Evolutionary conservation across 2,888 invertebrate species (phyloP).

Genomic region (Lingula anatina): DNA sequence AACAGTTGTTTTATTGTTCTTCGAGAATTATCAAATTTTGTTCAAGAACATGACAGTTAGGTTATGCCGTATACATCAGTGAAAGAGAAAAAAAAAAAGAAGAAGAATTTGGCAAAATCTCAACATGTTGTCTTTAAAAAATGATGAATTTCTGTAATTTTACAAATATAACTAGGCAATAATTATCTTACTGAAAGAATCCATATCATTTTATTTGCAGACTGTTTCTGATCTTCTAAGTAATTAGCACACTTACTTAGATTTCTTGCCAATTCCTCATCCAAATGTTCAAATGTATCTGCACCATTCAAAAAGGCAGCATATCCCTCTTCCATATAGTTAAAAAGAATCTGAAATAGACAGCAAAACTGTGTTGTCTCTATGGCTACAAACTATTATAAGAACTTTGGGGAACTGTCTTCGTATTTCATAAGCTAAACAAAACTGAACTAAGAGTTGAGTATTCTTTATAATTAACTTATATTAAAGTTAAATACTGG

Average conservation of each 20-base stretch:
- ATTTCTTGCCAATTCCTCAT: conserved; percentile 19
- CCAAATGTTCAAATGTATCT: conserved; percentile 27
- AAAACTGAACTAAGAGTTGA: too few species aligned
- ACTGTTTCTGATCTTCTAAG: neutral
- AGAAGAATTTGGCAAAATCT: too few species aligned
- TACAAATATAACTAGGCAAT: neutral
- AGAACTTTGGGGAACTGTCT: too few species aligned
- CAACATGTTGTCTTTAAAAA: too few species aligned
- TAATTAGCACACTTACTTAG: conserved; percentile 24
- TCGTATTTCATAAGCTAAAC: too few species aligned
- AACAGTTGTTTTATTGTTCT: too few species aligned
- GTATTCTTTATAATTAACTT: neutral
- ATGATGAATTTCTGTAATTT: too few species aligned
- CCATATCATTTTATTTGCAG: neutral
- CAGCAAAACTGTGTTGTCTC: conserved; percentile 1
- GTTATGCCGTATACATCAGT: too few species aligned
- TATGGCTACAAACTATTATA: too few species aligned
- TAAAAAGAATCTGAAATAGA: conserved; percentile 22
- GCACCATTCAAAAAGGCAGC: conserved; percentile 23
- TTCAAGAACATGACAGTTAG: too few species aligned
- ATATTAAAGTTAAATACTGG: neutral
- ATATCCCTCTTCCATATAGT: conserved; percentile 22
- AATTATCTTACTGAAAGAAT: neutral
- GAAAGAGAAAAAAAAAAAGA: too few species aligned
- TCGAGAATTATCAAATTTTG: too few species aligned